Percentiles rank a stretch among this genome's conserved stretches.
Conservation (phyloP, 2,797 vertebrate species). For the Gallinago solitaria region DNA sequence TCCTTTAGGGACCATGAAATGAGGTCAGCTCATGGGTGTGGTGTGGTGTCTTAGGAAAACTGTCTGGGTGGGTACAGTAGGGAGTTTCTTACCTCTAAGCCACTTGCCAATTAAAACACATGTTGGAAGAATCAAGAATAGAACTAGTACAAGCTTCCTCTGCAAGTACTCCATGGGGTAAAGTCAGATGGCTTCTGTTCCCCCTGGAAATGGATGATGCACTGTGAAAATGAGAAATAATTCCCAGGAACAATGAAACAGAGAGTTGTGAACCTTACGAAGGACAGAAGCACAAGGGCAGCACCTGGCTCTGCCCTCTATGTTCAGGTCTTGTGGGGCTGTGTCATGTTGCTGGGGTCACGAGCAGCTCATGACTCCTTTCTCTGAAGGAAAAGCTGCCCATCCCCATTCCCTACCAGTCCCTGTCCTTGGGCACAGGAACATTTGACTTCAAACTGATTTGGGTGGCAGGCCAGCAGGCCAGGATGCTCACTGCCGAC, state of each 20-base stretch:
- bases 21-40: too few relatives aligned
- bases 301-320: neutral
- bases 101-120: neutral
- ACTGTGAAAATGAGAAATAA: neutral
- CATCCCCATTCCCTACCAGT: accelerated
- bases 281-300: neutral
- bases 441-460: neutral
- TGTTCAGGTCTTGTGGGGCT: neutral
- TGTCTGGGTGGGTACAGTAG: neutral
- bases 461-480: neutral
- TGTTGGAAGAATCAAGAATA: neutral
- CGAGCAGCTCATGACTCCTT: neutral
- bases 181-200: neutral
- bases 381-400: neutral
- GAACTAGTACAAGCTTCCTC: neutral
- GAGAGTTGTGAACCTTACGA: too few relatives aligned
- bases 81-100: neutral
- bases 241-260: neutral
- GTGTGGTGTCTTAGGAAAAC: neutral
- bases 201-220: neutral
- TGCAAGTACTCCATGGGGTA: neutral
- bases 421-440: neutral
- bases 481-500: neutral
- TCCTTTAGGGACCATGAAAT: neutral
- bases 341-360: neutral